phyloP scores from a whole-genome alignment of 37 sponge, comb jelly and placozoan species.

The Aphrocallistes beatrix region DNA sequence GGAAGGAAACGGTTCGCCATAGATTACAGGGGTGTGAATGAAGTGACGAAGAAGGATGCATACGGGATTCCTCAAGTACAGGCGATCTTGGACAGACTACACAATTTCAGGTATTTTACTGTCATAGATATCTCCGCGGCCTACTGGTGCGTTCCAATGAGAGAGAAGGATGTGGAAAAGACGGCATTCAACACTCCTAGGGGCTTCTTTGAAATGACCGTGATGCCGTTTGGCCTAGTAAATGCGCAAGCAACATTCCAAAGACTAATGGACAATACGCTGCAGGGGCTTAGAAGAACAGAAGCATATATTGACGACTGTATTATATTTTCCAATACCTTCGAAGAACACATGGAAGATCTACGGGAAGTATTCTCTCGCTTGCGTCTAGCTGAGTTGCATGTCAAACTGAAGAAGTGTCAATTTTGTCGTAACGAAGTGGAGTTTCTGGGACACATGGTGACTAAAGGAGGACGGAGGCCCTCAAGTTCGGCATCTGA shows the following conservation, averaged over 20 bases:
- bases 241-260: constrained; percentile 24
- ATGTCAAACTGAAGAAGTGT: constrained; percentile 26
- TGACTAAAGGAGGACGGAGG: neutral
- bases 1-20: neutral
- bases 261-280: constrained; percentile 2
- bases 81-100: constrained; percentile 18
- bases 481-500: neutral
- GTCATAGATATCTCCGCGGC: neutral
- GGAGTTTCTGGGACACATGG: neutral
- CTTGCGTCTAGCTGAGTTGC: neutral
- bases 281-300: no score
- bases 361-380: neutral
- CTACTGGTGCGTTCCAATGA: neutral
- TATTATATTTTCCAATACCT: constrained; percentile 15
- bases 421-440: constrained; percentile 15
- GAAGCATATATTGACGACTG: constrained; percentile 6
- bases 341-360: constrained; percentile 15
- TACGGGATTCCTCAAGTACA: constrained; percentile 9
- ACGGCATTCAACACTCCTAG: constrained; percentile 20
- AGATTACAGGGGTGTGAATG: neutral
- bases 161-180: constrained; percentile 20
- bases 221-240: no score
- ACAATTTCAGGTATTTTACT: neutral
- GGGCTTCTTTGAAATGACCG: no score
- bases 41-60: constrained; percentile 13